Evolutionary conservation across 2,797 vertebrate genomes (phyloP).

Genomic region (Argyrosomus regius): DNA sequence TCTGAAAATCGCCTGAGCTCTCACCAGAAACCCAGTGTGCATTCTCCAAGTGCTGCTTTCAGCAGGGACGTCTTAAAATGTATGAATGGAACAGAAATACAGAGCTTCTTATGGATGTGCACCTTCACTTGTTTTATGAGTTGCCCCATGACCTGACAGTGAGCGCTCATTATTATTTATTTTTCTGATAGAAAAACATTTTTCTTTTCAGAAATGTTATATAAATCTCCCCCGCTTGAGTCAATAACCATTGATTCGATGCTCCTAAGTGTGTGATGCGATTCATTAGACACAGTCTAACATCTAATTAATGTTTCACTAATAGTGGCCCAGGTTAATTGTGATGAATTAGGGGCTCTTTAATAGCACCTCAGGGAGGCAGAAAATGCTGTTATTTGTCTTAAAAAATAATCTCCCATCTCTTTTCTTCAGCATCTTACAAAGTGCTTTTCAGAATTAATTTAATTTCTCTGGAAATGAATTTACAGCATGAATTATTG

Average conservation of each 20-base stretch:
- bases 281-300: conserved; percentile 69
- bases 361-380: conserved; percentile 56
- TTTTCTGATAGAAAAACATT: not conserved
- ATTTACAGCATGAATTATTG: conserved; percentile 51
- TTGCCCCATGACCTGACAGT: not conserved
- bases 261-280: conserved; percentile 54
- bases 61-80: conserved; percentile 13
- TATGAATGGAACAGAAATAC: conserved; percentile 23
- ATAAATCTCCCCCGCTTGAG: conserved; percentile 35
- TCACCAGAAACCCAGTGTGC: conserved; percentile 26
- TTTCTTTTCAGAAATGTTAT: not conserved
- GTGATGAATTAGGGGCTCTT: conserved; percentile 73
- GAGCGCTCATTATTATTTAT: not conserved
- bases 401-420: conserved; percentile 49
- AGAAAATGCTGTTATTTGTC: conserved; percentile 59
- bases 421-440: conserved; percentile 30
- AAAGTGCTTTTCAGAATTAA: conserved; percentile 38
- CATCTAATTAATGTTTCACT: conserved; percentile 74
- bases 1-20: conserved; percentile 42
- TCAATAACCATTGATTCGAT: conserved; percentile 59
- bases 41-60: conserved; percentile 22
- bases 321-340: conserved; percentile 74
- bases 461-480: conserved; percentile 36
- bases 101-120: not conserved
- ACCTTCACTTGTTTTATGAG: not conserved